These are phyloP conservation scores for Ascidia mentula DNA, from an alignment of 23 tunicate genomes.

Conservation along the genomic window DNA sequence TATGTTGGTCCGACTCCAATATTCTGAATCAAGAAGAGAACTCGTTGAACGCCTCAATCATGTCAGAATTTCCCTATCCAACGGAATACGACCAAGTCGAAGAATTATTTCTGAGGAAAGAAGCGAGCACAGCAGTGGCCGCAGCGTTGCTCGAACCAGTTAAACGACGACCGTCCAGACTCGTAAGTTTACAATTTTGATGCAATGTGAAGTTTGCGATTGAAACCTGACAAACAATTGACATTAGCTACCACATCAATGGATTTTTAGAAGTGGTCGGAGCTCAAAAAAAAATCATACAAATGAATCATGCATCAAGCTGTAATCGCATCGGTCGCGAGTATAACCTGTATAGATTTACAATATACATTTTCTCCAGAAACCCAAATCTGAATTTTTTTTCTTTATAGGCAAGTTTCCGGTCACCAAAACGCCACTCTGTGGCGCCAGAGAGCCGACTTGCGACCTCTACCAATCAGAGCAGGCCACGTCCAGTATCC, in stretches of 20 bases:
- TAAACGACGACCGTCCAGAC: neutral
- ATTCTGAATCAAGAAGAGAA: neutral
- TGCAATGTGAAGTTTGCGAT: no score
- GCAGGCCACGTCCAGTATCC: neutral
- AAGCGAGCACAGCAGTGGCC: neutral
- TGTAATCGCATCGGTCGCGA: no score
- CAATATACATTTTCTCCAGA: no score
- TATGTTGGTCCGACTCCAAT: neutral
- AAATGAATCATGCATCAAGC: no score
- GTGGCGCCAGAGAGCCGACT: neutral
- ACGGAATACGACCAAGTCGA: neutral
- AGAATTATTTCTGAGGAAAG: neutral
- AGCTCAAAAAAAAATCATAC: no score
- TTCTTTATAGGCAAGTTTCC: neutral
- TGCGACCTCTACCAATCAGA: neutral
- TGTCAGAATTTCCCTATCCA: neutral
- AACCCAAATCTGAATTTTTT: no score
- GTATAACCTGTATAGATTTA: no score
- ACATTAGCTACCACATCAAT: no score
- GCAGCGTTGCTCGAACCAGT: neutral
- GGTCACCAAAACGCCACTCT: slow-evolving; percentile 3
- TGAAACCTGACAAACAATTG: no score
- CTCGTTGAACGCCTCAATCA: neutral
- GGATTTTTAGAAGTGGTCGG: no score
- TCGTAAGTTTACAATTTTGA: slow-evolving; percentile 4